A percentile compares a stretch with the other conserved stretches of the same genome.
Evolutionary conservation across 2,797 vertebrate genomes (phyloP).

Genomic region (Melanogrammus aeglefinus): DNA sequence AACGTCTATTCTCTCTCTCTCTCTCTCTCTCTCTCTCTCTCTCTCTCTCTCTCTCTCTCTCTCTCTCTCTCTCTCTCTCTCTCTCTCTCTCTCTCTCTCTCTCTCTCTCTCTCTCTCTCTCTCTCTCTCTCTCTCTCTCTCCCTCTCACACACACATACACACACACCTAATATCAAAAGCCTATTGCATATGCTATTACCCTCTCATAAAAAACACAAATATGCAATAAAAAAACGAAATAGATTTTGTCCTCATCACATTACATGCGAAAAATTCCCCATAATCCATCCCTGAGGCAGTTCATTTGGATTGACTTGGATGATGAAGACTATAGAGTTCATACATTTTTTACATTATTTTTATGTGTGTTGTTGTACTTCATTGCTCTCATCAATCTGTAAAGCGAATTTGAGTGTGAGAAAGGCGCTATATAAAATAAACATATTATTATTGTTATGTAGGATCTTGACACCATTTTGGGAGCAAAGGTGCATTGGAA

Average conservation of each 20-base stretch:
- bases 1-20: neutral
- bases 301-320: neutral
- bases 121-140: neutral
- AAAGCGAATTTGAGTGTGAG: no score
- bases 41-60: neutral
- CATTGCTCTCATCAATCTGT: neutral
- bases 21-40: no score
- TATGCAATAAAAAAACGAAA: neutral
- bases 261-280: neutral
- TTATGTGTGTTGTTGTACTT: neutral
- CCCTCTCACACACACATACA: neutral
- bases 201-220: neutral
- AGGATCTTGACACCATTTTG: neutral
- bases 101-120: constrained; percentile 1
- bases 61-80: neutral
- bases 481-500: neutral
- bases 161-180: neutral
- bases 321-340: neutral
- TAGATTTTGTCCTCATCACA: constrained; percentile 2
- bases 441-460: no score
- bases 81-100: neutral
- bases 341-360: neutral
- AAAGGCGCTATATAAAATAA: no score
- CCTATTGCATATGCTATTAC: neutral
- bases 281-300: neutral